Evolutionary conservation across 1,140 invertebrate genomes (phyloP), one percentile per base, ranked within the genome.

Genomic region (Leptestheria dahalacensis): DNA sequence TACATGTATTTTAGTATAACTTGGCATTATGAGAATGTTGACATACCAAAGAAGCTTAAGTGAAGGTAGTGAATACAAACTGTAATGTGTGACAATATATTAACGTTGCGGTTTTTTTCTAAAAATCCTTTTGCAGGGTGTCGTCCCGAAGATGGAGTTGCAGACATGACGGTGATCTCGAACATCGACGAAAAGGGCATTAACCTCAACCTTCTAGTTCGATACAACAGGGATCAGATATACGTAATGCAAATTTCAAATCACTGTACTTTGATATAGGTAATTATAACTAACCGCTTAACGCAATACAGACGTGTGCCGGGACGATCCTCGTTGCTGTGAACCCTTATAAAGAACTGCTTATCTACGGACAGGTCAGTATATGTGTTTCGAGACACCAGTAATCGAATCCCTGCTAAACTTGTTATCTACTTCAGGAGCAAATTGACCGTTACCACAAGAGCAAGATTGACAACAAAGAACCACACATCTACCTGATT

Each of bases 271-370:
- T 59, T 50, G n/a, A 26, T 24, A 23, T 59, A 2, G 9, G 4
- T 47, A 54, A 11, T 11, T 18, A 59, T 10, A 18, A 18, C 49
- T 49, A 15, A 21, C 28, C 47, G 9, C 41, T 20, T 18, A 15
- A 1, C 28, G 2, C 46, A 33, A 18, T 50, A 80, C 75, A 91
- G 86, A 91, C 86, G 48, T 89, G 89, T 72, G 88, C 86, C 58
- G 92, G 92, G 65, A 92, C 88, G 61, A 96, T 97, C 70, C 77
- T 97, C 64, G 85, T 97, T 62, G 91, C 92, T 64, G 91, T 97
- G 58, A 97, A 97, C 75, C 93, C 94, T 0, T 96, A 96, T 78
- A 92, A 93, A 73, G 83, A 86, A 66, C 76, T 96, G 65, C 84
- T 86, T 68, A 88, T 90, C 69, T 97, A 96, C 73, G 86, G 84